Evolutionary conservation across 2,797 vertebrate species (phyloP).

Genomic region (Scomberomorus guttatus): DNA sequence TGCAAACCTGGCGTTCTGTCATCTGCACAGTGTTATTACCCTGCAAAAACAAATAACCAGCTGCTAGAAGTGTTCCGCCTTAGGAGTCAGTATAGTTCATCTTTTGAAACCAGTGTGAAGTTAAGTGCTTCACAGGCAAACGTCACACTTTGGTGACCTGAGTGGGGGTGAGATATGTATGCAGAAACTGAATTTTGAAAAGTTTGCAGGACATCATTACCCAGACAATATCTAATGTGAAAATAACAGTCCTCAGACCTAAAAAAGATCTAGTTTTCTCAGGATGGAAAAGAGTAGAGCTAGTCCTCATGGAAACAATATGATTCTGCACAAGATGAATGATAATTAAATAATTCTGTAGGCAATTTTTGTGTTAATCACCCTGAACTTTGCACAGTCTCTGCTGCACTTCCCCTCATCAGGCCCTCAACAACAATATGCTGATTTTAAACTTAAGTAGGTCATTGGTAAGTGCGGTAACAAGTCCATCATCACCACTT

Average conservation of each 20-base stretch:
- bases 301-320: background rate
- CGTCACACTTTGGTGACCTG: constrained; percentile 2
- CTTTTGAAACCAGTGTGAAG: background rate
- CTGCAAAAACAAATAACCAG: background rate
- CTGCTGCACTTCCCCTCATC: background rate
- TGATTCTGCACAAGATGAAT: background rate
- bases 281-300: background rate
- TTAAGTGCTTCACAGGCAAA: background rate
- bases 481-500: background rate
- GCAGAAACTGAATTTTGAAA: background rate
- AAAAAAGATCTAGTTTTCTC: background rate
- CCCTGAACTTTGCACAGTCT: background rate
- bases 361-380: background rate
- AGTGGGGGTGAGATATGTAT: background rate
- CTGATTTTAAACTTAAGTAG: background rate
- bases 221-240: background rate
- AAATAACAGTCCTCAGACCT: background rate
- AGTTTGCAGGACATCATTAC: background rate
- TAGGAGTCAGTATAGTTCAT: constrained; percentile 16
- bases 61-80: constrained; percentile 4
- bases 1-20: background rate
- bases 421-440: background rate
- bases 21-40: background rate
- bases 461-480: background rate
- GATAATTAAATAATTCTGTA: no score